Conservation (phyloP, 2,113 vertebrate genomes). For the Petaurus breviceps region DNA sequence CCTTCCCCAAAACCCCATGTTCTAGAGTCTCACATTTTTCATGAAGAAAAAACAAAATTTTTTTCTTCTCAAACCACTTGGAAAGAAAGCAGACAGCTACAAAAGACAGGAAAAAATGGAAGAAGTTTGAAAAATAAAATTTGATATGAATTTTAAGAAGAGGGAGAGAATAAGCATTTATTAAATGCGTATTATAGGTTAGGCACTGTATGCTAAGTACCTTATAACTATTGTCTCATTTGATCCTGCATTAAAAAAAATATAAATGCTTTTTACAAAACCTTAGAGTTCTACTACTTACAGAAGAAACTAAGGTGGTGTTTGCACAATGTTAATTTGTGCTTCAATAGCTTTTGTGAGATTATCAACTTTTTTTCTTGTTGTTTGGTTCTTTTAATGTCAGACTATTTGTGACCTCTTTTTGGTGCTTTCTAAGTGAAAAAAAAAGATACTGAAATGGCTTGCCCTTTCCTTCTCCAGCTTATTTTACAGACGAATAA, state of each 20-base stretch:
- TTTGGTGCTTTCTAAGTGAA: not conserved
- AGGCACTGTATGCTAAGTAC: not conserved
- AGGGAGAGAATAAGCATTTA: not conserved
- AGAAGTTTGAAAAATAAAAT: not conserved
- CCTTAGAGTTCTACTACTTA: conserved; percentile 18
- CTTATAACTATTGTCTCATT: not conserved
- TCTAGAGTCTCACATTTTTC: not conserved
- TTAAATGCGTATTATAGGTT: not conserved
- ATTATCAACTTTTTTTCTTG: not conserved
- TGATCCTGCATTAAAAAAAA: not conserved
- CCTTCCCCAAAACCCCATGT: conserved; percentile 26
- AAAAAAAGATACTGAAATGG: not conserved
- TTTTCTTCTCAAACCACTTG: not conserved
- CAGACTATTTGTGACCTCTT: not conserved
- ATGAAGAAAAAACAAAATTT: not conserved
- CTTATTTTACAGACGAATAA: not conserved
- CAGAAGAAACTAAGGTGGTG: not conserved
- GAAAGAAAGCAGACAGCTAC: not conserved
- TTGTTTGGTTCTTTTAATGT: not conserved
- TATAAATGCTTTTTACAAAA: not conserved
- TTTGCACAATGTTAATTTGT: not conserved
- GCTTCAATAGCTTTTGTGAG: not conserved
- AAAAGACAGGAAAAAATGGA: conserved; percentile 35
- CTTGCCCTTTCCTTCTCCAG: not conserved
- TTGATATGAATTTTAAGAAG: conserved; percentile 40